phyloP scores from a whole-genome alignment of 2,888 invertebrate genomes.

The Ectemnius lituratus region DNA sequence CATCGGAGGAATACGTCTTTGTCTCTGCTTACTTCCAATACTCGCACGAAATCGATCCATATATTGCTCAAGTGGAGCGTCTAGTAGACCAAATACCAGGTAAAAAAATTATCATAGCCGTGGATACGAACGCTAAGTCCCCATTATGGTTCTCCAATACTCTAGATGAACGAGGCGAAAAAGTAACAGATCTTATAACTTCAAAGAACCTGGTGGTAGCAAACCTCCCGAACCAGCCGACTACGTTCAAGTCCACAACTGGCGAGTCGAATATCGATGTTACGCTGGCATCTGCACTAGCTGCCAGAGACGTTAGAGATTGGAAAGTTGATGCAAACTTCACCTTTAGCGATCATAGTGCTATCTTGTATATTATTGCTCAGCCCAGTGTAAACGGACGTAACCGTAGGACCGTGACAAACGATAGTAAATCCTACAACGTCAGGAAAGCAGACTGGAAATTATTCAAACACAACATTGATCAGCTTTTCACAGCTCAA shows the following conservation, averaged over 20 bases:
- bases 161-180: not conserved
- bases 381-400: not conserved
- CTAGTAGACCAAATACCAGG: rapidly evolving
- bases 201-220: not conserved
- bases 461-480: not conserved
- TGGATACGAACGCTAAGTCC: slow-evolving; percentile 3
- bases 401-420: not conserved
- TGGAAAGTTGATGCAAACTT: not conserved
- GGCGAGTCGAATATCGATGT: not conserved
- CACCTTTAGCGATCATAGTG: not conserved
- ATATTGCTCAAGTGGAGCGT: not conserved
- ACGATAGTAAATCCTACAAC: not conserved
- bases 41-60: not conserved
- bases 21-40: too few species aligned
- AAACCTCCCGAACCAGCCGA: not conserved
- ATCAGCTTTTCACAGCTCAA: too few species aligned
- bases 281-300: rapidly evolving
- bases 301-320: not conserved
- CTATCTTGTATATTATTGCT: not conserved
- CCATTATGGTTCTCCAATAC: not conserved
- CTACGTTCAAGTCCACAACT: not conserved
- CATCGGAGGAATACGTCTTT: too few species aligned
- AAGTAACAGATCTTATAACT: not conserved
- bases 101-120: not conserved
- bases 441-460: not conserved